Conservation (phyloP, 2,888 invertebrate species). For the Stenodema calcarata region DNA sequence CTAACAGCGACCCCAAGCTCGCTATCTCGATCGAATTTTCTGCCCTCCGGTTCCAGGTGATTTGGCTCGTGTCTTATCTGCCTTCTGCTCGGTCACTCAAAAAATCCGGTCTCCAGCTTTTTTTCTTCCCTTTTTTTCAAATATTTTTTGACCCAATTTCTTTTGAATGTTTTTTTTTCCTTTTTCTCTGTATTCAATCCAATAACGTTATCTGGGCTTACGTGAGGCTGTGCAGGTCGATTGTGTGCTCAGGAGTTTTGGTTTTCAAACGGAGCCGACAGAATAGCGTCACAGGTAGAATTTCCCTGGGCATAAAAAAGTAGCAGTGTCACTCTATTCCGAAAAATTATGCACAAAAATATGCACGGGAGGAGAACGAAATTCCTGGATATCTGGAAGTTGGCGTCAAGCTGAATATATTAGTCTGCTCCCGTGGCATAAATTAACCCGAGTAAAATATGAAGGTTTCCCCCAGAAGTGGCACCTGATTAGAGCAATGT, state of each 20-base stretch:
- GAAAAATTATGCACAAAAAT: neutral
- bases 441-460: conserved; percentile 17
- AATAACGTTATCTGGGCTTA: neutral
- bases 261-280: neutral
- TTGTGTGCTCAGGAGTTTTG: neutral
- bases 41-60: conserved; percentile 33
- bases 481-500: conserved; percentile 32
- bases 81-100: neutral
- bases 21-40: conserved; percentile 32
- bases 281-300: neutral
- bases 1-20: neutral
- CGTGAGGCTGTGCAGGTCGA: neutral
- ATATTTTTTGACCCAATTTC: conserved; percentile 1
- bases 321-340: neutral
- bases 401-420: neutral
- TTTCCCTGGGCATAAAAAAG: neutral
- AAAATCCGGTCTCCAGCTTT: neutral
- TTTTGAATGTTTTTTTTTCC: neutral
- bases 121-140: neutral
- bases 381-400: no score
- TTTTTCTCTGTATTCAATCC: neutral
- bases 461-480: neutral
- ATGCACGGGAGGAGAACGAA: no score
- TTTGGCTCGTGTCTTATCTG: conserved; percentile 48
- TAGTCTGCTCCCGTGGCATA: conserved; percentile 1